A percentile compares a stretch with the other conserved stretches of the same genome.
phyloP scores from a whole-genome alignment of 2,888 invertebrate species.

The Athetis lepigone region DNA sequence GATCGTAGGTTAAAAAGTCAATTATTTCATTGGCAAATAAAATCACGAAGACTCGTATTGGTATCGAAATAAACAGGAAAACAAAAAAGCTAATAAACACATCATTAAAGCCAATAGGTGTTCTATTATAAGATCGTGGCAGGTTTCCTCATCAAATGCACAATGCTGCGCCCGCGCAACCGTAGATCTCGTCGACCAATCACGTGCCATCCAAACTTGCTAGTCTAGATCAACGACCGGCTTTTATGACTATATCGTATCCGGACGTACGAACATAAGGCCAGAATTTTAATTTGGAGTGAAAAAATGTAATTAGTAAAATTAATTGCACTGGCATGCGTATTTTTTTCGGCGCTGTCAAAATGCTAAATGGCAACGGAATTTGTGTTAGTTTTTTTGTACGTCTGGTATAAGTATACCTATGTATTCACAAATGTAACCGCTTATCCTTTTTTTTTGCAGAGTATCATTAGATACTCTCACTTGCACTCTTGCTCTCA shows the following conservation, averaged over 20 bases:
- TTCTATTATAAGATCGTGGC: conserved; percentile 59
- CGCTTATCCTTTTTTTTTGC: conserved; percentile 41
- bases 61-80: neutral
- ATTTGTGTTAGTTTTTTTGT: conserved; percentile 23
- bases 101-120: conserved; percentile 26
- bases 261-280: conserved; percentile 64
- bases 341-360: conserved; percentile 24
- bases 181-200: conserved; percentile 42
- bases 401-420: conserved; percentile 4
- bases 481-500: conserved; percentile 35
- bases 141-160: conserved; percentile 71
- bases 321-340: conserved; percentile 32
- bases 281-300: conserved; percentile 46
- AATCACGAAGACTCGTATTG: no score
- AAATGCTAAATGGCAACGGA: conserved; percentile 13
- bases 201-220: conserved; percentile 45
- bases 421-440: conserved; percentile 9
- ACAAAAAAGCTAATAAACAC: neutral
- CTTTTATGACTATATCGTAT: conserved; percentile 64
- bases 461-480: conserved; percentile 15
- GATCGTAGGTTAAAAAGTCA: no score
- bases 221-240: conserved; percentile 72
- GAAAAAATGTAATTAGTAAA: conserved; percentile 27
- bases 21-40: no score
- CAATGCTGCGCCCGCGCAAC: conserved; percentile 56